Evolutionary conservation across 2,113 vertebrate species (phyloP), one percentile per base, ranked within the genome.

Genomic region (Dendropsophus ebraccatus): DNA sequence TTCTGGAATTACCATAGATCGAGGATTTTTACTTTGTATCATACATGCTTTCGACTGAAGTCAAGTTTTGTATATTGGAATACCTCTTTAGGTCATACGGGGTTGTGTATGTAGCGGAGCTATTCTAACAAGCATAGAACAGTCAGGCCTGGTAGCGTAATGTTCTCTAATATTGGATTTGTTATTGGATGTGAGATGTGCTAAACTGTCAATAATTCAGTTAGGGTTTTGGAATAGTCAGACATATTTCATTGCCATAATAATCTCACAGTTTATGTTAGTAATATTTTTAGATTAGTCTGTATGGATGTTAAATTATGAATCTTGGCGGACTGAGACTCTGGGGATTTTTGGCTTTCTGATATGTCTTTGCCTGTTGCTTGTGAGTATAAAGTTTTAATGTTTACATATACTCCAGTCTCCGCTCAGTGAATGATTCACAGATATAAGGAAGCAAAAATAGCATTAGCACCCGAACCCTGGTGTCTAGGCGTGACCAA

Each of bases 161-260:
- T 70, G 67, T 41, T 37, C 17, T 70, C 67, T 30, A 70, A 28
- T 19, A 19, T 37, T 69, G 65, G 65, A 69, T 69, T 69, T 35
- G 14, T 41, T 70, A 41, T 41, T 70, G 35, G 32, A 41, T 41
- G 32, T 70, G 67, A 70, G 35, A 70, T 70, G 32, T 70, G 67
- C 35, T 70, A 70, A 69, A 41, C 67, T 70, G 67, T 70, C 67
- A 70, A 70, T 70, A 70, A 70, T 70, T 70, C 17, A 23, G 14
- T 70, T 70, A 70, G 4, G 19, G 5, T 70, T 30, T 70, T 70
- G 67, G 67, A 70, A 70, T 70, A 41, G 35, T 41, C 67, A 70
- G 67, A 70, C 67, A 70, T 35, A 37, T 70, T 70, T 41, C 67
- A 70, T 70, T 70, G 67, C 67, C 35, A 41, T 70, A 70, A 70